Conservation (phyloP, 2,888 invertebrate genomes). For the Caenorhabditis parvicauda region DNA sequence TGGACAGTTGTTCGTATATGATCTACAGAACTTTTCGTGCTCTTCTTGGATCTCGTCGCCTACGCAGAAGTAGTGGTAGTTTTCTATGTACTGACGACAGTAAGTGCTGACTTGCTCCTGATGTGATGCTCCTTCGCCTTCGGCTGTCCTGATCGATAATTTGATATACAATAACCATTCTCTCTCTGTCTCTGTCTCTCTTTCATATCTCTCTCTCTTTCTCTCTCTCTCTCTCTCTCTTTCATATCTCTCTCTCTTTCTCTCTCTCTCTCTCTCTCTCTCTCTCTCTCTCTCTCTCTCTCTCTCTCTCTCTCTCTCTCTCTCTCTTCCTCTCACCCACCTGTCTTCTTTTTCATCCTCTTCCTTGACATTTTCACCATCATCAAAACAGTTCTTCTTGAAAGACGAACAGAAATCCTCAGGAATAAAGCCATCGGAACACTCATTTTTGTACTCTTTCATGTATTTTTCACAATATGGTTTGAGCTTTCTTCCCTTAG, state of each 20-base stretch:
- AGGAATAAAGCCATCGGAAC: slow-evolving; percentile 14
- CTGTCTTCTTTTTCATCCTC: slow-evolving; percentile 4
- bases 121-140: slow-evolving; percentile 12
- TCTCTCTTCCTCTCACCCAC: not conserved
- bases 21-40: slow-evolving; percentile 42
- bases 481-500: not conserved
- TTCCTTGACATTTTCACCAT: not conserved
- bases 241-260: not conserved
- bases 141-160: not conserved
- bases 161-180: not conserved
- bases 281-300: not conserved
- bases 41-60: slow-evolving; percentile 27
- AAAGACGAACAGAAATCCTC: slow-evolving; percentile 2
- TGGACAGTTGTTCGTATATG: slow-evolving; percentile 48
- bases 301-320: not conserved
- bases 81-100: slow-evolving; percentile 45
- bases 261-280: not conserved
- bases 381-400: not conserved
- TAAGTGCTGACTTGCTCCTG: slow-evolving; percentile 32
- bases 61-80: slow-evolving; percentile 48
- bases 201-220: slow-evolving; percentile 1
- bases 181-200: not conserved
- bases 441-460: slow-evolving; percentile 5
- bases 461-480: slow-evolving; percentile 2
- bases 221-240: slow-evolving; percentile 5